These are phyloP conservation scores for Amblyjoppa proteus DNA, from an alignment of 2,888 invertebrate genomes.

Conservation along the genomic window DNA sequence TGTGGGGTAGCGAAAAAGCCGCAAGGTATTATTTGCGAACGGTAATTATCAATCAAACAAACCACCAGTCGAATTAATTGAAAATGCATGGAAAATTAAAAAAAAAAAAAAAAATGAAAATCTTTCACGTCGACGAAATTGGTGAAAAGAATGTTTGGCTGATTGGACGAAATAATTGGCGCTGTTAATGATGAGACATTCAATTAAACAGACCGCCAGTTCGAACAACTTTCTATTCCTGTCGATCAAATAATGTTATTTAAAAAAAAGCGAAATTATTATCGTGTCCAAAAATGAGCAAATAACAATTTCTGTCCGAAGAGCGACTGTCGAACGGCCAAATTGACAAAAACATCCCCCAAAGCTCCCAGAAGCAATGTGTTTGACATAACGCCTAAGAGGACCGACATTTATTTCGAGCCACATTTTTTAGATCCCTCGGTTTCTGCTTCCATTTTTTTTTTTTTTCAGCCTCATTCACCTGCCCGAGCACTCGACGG, in stretches of 20 bases:
- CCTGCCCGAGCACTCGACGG: conserved; percentile 1
- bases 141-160: no score
- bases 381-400: not conserved
- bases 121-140: no score
- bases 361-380: not conserved
- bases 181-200: no score
- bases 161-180: no score
- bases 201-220: no score
- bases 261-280: no score
- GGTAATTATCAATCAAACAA: not conserved
- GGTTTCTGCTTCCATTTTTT: not conserved
- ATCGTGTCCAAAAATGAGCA: not conserved
- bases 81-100: no score
- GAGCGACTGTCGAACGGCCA: not conserved
- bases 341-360: not conserved
- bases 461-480: not conserved
- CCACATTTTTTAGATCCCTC: conserved; percentile 3
- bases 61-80: no score
- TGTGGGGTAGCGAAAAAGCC: no score
- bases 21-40: not conserved
- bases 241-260: no score
- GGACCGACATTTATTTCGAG: not conserved
- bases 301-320: not conserved
- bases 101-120: no score
- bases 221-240: no score